Evolutionary conservation across 2,113 vertebrate species (phyloP).

Genomic region (Saccopteryx leptura): DNA sequence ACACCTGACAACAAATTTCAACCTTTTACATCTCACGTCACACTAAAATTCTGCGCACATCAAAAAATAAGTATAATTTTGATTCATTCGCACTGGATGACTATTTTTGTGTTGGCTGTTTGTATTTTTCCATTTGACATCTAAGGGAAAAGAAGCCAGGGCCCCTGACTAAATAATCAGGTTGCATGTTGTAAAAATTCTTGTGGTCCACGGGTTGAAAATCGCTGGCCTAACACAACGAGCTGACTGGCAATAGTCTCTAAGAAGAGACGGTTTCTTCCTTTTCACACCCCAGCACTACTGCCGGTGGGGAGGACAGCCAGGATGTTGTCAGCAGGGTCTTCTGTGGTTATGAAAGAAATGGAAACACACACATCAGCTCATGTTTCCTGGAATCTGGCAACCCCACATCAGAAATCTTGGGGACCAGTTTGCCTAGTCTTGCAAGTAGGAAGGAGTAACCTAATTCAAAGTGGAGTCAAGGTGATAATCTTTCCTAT

Average conservation of each 20-base stretch:
- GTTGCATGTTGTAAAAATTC: no score
- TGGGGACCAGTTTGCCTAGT: constrained; percentile 50
- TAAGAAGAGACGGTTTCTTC: neutral
- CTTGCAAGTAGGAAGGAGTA: constrained; percentile 60
- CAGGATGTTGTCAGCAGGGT: constrained; percentile 41
- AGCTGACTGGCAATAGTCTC: neutral
- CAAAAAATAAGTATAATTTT: no score
- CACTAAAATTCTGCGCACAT: no score
- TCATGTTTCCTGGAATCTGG: constrained; percentile 68
- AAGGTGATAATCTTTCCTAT: constrained; percentile 73
- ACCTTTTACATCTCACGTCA: no score
- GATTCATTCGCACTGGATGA: no score
- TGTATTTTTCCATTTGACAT: no score
- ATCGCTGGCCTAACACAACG: no score
- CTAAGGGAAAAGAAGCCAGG: no score
- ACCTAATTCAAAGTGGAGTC: constrained; percentile 50
- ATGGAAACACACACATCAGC: constrained; percentile 42
- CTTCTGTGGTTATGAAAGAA: constrained; percentile 45
- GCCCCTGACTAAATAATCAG: no score
- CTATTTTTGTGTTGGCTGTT: no score
- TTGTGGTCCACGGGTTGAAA: no score
- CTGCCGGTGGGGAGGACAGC: neutral
- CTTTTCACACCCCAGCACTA: neutral
- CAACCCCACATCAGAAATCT: constrained; percentile 57
- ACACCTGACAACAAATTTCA: no score